phyloP scores from a whole-genome alignment of 2,888 invertebrate genomes.

The Leptopilina syphax region DNA sequence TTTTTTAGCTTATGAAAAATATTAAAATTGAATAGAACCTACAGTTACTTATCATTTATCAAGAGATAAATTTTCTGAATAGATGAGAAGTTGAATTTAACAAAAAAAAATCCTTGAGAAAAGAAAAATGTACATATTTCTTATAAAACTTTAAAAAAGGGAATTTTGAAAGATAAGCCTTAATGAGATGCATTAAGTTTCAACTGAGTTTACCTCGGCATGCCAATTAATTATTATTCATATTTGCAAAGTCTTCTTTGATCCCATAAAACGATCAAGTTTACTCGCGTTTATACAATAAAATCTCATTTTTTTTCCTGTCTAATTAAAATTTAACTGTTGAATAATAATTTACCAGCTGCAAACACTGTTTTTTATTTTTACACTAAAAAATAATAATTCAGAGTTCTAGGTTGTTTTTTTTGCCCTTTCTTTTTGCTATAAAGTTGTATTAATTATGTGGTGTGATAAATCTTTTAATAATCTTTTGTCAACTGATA shows the following conservation, averaged over 20 bases:
- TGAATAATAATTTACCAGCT: too few species aligned
- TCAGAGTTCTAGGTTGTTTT: too few species aligned
- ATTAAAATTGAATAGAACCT: neutral
- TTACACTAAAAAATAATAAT: too few species aligned
- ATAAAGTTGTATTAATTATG: too few species aligned
- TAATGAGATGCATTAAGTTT: slow-evolving; percentile 64
- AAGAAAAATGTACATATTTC: slow-evolving; percentile 25
- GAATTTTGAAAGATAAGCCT: slow-evolving; percentile 11
- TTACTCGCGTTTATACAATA: slow-evolving; percentile 8
- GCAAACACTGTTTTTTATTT: too few species aligned
- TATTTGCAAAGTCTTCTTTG: slow-evolving; percentile 47
- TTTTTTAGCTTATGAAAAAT: neutral
- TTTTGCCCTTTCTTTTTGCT: too few species aligned
- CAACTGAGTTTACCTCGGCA: slow-evolving; percentile 48
- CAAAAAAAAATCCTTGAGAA: slow-evolving; percentile 51
- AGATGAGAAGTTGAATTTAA: slow-evolving; percentile 49
- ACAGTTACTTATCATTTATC: neutral
- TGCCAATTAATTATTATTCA: slow-evolving; percentile 66
- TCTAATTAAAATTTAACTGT: neutral
- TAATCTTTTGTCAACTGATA: too few species aligned
- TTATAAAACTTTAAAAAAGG: neutral
- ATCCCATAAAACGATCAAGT: neutral
- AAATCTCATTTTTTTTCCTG: neutral
- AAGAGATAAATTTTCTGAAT: neutral
- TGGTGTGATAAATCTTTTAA: too few species aligned